These are phyloP conservation scores for Dyspetes luteomarginatus DNA, from an alignment of 2,888 invertebrate species.

Conservation along the genomic window DNA sequence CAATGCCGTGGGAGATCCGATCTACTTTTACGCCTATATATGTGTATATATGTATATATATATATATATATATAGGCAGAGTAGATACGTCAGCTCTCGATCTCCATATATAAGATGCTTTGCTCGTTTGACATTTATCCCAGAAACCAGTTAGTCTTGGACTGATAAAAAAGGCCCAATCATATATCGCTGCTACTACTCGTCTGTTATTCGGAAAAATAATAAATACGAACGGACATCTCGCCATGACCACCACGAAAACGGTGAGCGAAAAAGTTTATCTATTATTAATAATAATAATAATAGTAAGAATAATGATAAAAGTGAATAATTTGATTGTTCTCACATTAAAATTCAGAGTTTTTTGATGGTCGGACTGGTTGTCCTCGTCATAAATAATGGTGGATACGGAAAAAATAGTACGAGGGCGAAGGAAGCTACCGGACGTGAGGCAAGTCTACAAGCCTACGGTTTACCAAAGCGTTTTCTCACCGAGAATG, in stretches of 20 bases:
- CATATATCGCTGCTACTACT: no score
- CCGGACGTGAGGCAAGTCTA: constrained; percentile 61
- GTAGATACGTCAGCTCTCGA: not conserved
- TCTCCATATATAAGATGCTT: not conserved
- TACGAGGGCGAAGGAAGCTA: not conserved
- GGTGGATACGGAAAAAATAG: constrained; percentile 4
- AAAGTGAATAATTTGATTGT: not conserved
- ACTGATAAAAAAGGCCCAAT: no score
- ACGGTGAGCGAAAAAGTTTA: no score
- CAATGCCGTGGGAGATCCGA: constrained; percentile 5
- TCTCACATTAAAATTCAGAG: not conserved
- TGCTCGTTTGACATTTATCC: no score
- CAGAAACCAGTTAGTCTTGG: no score
- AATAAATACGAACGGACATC: not conserved
- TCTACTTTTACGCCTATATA: constrained; percentile 14
- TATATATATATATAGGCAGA: constrained; percentile 49
- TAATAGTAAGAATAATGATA: not conserved
- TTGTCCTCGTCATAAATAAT: not conserved
- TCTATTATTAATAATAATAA: not conserved
- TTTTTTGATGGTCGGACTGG: constrained; percentile 23
- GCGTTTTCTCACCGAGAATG: constrained; percentile 60
- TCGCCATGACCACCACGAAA: no score
- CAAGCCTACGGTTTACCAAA: constrained; percentile 73
- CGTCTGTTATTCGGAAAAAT: not conserved
- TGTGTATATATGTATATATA: not conserved